Base-by-base conservation (phyloP, 2,888 invertebrate genomes). In the Eremobia ochroleuca region DNA sequence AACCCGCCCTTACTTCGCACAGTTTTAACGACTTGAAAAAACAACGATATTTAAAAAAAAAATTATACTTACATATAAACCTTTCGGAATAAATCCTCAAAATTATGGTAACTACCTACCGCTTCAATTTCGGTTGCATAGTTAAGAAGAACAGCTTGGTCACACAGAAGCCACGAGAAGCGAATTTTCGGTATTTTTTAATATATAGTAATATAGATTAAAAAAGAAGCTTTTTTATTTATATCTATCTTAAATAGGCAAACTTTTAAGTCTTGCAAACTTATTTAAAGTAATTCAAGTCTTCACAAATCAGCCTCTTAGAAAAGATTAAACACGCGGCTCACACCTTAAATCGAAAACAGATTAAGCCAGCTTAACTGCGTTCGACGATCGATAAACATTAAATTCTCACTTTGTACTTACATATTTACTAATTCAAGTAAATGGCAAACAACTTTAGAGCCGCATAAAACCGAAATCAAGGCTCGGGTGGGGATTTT, bases 381-480 rank as follows among this genome's bases (percentile, higher is more conserved):
- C 71, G 68, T 69, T 75, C 59, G 49, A 37, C 49, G 75, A 76
- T 73, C 87, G 52, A 79, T 79, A 55, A 67, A 75, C 79, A 79
- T 86, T 65, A 79, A 86, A 75, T 87, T 74, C 70, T 49, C 76
- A 85, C 76, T 78, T 82, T 82, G 80, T 79, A 66, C 81, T 81
- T 75, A 87, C 75, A 77, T 83, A 79, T 81, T 92, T 86, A 92
- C 88, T 91, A 89, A 93, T 93, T 92, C 91, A 93, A 90, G 88
- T 92, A 92, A 92, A 94, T 92, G 91, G 90, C 88, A 90, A 91
- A 91, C 91, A 89, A 91, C 90, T 93, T 93, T 91, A 92, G 89
- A 90, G 92, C 89, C 89, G 88, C 91, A 92, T 93, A 91, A 94
- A 94, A 92, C 93, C 90, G 91, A 93, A 95, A 94, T 94, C 95